Evolutionary conservation across 2,888 invertebrate genomes (phyloP).

Genomic region (Leucoma salicis): DNA sequence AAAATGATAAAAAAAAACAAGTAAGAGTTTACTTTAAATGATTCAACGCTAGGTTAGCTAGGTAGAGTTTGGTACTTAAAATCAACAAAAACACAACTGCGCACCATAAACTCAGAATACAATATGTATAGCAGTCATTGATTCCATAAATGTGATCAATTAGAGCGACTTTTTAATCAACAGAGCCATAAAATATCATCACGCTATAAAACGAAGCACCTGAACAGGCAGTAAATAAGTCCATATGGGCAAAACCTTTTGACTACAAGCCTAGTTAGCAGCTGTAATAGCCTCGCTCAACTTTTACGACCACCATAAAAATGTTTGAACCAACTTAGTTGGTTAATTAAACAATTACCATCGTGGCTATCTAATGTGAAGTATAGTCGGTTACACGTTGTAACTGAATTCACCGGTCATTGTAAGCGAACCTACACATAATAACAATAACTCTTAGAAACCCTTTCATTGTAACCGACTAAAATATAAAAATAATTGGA

Average conservation of each 20-base stretch:
- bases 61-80: too few species aligned
- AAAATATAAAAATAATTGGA: neutral
- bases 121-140: constrained; percentile 12
- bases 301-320: constrained; percentile 32
- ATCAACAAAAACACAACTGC: too few species aligned
- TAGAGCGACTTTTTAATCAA: constrained; percentile 26
- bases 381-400: constrained; percentile 19
- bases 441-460: neutral
- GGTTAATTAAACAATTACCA: constrained; percentile 39
- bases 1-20: too few species aligned
- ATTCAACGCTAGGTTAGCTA: too few species aligned
- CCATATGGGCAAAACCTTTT: constrained; percentile 12
- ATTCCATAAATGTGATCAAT: constrained; percentile 26
- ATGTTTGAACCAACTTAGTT: constrained; percentile 29
- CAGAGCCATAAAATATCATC: constrained; percentile 33
- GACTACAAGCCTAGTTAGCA: constrained; percentile 29
- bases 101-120: constrained; percentile 10
- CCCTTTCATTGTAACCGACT: neutral
- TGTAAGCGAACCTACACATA: neutral
- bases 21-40: too few species aligned
- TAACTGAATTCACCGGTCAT: constrained; percentile 5
- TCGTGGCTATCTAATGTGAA: constrained; percentile 25
- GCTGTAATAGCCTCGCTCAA: constrained; percentile 25
- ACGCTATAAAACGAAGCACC: constrained; percentile 32
- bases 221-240: constrained; percentile 35